Evolutionary conservation across 2,888 invertebrate genomes (phyloP).

Genomic region (Gerris lacustris): DNA sequence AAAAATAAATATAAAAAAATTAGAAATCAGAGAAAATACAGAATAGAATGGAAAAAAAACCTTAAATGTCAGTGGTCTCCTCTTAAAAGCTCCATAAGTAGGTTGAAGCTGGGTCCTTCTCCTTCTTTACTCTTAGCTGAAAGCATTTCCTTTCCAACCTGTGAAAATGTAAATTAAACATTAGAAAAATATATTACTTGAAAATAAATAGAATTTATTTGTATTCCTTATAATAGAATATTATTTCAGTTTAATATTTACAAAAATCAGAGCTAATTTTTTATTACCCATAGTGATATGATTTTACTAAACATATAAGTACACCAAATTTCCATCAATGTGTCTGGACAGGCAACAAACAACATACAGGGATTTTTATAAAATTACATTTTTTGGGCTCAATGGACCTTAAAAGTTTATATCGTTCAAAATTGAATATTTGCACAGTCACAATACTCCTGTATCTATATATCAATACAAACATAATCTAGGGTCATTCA

Average conservation of each 20-base stretch:
- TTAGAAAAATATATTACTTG: conserved; percentile 29
- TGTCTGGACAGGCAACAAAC: too few relatives aligned
- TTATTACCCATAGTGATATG: too few relatives aligned
- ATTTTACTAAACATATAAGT: too few relatives aligned
- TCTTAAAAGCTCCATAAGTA: conserved; percentile 86
- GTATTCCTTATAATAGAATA: neutral
- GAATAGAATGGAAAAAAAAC: conserved; percentile 15
- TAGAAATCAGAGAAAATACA: neutral
- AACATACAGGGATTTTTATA: too few relatives aligned
- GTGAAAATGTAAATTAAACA: conserved; percentile 34
- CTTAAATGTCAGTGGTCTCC: conserved; percentile 60
- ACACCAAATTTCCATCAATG: too few relatives aligned
- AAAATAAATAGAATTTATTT: conserved; percentile 35
- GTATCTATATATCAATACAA: too few relatives aligned
- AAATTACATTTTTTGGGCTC: too few relatives aligned
- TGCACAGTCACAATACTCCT: too few relatives aligned
- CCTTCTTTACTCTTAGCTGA: conserved; percentile 75
- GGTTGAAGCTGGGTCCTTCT: conserved; percentile 81
- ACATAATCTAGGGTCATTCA: too few relatives aligned
- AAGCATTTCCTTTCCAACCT: conserved; percentile 88
- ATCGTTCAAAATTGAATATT: too few relatives aligned
- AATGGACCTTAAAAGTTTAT: too few relatives aligned
- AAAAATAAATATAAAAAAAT: neutral
- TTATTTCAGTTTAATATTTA: conserved; percentile 14
- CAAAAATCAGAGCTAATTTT: too few relatives aligned